A percentile compares a stretch with the other conserved stretches of the same genome.
phyloP scores from a whole-genome alignment of 2,888 invertebrate genomes.

The Heliconius erato region DNA sequence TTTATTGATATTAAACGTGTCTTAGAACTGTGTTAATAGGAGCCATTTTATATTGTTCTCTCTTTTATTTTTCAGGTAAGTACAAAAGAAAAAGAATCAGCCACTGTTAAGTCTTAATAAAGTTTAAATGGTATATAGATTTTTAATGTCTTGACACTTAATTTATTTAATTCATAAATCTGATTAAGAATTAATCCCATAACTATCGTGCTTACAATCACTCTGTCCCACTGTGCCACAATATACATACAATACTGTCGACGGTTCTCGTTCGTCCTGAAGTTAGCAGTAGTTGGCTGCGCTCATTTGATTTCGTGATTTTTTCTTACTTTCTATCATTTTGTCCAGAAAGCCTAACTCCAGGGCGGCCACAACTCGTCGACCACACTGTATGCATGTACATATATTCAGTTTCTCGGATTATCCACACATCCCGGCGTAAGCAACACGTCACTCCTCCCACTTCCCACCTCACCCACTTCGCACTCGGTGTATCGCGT shows the following conservation, averaged over 20 bases:
- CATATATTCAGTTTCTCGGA: constrained; percentile 40
- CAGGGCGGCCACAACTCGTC: neutral
- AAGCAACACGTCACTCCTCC: constrained; percentile 42
- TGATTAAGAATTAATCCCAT: no score
- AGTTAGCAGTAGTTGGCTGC: no score
- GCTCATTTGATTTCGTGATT: no score
- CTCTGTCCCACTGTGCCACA: no score
- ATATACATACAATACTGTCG: no score
- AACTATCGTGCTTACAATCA: no score
- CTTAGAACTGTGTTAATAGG: neutral
- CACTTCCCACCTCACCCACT: constrained; percentile 24
- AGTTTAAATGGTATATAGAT: neutral
- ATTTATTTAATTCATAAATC: no score
- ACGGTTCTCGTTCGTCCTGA: no score
- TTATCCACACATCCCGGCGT: constrained; percentile 39
- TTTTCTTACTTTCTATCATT: no score
- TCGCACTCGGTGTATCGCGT: constrained; percentile 38
- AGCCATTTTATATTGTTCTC: neutral
- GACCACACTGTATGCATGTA: neutral
- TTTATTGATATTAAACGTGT: neutral
- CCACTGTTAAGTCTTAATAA: neutral
- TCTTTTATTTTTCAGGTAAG: constrained; percentile 25
- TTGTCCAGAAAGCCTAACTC: neutral
- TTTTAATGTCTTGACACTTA: neutral
- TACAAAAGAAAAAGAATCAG: neutral